Percentiles rank a stretch among this genome's conserved stretches.
phyloP scores from a whole-genome alignment of 2,888 invertebrate genomes.

The Nomada ruficornis region DNA sequence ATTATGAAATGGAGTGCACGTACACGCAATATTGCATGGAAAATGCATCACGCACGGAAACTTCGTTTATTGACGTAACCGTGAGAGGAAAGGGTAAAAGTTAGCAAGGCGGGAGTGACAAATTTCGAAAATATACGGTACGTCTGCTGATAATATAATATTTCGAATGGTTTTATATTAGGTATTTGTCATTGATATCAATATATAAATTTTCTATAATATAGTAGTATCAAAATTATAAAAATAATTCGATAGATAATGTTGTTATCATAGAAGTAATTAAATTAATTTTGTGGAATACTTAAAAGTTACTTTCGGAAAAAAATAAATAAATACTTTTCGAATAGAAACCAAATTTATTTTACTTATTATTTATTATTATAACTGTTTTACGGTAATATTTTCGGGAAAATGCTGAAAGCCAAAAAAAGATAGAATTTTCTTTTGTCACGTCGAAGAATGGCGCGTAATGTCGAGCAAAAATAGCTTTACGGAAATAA shows the following conservation, averaged over 20 bases:
- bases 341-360: too few species aligned
- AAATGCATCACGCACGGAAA: conserved; percentile 16
- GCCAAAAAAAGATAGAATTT: background rate
- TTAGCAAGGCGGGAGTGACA: background rate
- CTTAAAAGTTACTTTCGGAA: too few species aligned
- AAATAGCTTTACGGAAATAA: background rate
- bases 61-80: conserved; percentile 28
- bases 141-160: background rate
- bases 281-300: too few species aligned
- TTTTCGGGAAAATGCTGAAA: background rate
- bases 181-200: background rate
- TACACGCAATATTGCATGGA: conserved; percentile 18
- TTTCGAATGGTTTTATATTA: background rate
- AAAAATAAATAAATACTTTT: too few species aligned
- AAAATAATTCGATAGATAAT: too few species aligned
- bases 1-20: background rate
- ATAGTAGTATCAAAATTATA: too few species aligned
- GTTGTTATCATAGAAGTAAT: too few species aligned
- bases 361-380: too few species aligned
- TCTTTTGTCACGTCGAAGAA: background rate
- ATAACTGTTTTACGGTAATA: background rate
- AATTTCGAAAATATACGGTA: background rate
- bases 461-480: background rate
- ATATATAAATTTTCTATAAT: background rate
- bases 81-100: conserved; percentile 33